phyloP scores from a whole-genome alignment of 2,113 vertebrate genomes.

The Siphamia tubifer region DNA sequence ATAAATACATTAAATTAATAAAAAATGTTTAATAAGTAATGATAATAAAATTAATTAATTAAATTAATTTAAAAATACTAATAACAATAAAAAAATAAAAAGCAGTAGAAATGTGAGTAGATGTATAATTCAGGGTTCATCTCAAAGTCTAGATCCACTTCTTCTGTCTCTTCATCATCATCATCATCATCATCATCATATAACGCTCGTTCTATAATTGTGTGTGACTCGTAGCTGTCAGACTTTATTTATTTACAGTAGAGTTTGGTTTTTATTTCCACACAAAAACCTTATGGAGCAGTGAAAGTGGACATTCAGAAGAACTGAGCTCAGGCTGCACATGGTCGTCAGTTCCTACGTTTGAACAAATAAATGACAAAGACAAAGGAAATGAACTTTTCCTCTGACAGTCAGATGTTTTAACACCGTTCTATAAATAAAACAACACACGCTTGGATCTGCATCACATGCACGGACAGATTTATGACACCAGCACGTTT shows the following conservation, averaged over 20 bases:
- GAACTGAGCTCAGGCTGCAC: neutral
- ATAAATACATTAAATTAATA: too few relatives aligned
- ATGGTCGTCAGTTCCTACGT: slow-evolving; percentile 27
- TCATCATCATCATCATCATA: neutral
- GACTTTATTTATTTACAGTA: neutral
- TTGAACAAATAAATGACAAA: neutral
- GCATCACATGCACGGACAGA: slow-evolving; percentile 18
- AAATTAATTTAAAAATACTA: too few relatives aligned
- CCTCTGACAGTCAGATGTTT: slow-evolving; percentile 25
- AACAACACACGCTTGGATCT: slow-evolving; percentile 10
- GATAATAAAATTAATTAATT: too few relatives aligned
- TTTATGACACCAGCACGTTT: slow-evolving; percentile 35
- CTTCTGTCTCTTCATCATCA: too few relatives aligned
- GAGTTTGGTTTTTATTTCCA: neutral
- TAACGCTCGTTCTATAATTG: neutral
- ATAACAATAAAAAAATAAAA: too few relatives aligned
- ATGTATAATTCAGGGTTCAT: neutral
- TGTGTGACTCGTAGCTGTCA: neutral
- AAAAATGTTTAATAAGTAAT: too few relatives aligned
- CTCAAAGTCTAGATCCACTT: neutral
- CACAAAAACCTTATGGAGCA: neutral
- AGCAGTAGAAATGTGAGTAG: neutral
- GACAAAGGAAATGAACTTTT: slow-evolving; percentile 9
- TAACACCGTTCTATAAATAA: slow-evolving; percentile 16
- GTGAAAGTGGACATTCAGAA: neutral